Base-by-base conservation (phyloP, 2,888 invertebrate genomes). In the Xanthorhoe designata region DNA sequence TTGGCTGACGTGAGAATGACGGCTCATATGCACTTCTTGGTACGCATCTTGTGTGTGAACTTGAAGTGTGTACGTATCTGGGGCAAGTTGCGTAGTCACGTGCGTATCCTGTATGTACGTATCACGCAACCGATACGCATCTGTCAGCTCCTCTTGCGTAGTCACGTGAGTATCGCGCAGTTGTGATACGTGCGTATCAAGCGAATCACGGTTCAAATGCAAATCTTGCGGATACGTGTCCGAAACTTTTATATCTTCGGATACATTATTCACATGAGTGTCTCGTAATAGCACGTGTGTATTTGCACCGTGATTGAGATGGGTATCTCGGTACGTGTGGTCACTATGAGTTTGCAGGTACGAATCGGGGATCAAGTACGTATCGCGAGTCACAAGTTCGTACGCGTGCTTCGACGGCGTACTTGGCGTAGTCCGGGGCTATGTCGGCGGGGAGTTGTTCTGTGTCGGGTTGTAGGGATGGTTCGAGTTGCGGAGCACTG, bases 401-500 rank as follows among this genome's bases (percentile, higher is more conserved):
- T 55, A 38, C 50, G 55, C 19, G 13, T 56, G 55, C n/a, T 24
- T 35, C 15, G 32, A 5, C 32, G 45, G 18, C 38, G 55, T 50
- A 38, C 24, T 7, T 15, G 5, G 55, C 58, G 64, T 61, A 73
- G 64, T 71, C 64, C 73, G 76, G 74, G 78, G 89, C 92, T 93
- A 91, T 88, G 91, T 89, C 78, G 87, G 79, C 79, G 92, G 88
- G 60, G 91, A 82, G 76, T 76, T 80, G 79, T 81, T 84, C 79
- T 94, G 94, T 70, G 94, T 87, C 52, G 92, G 90, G 87, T 96
- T 96, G 93, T 96, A 96, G 70, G 97, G 97, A 88, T 97, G 97
- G 94, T 97, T 97, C 77, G 97, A 97, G 94, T 98, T 98, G 87
- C 98, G 97, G 91, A 98, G 94, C 94, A 98, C 97, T 89, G 97